Evolutionary conservation across 2,113 vertebrate genomes (phyloP), one percentile per base, ranked within the genome.

Genomic region (Nematolebias whitei): DNA sequence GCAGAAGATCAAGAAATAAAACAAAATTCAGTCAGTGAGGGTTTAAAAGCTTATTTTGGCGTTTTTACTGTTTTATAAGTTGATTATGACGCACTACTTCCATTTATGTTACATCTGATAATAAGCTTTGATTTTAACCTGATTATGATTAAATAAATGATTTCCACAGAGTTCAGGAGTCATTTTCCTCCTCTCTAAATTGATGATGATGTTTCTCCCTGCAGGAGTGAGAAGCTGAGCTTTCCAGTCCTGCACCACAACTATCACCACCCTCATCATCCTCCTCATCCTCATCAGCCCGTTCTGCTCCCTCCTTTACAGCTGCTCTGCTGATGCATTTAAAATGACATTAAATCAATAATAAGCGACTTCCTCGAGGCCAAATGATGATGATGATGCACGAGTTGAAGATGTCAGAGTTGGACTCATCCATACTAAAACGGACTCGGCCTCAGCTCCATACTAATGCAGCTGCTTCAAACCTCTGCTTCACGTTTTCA

Each of bases 321-420:
- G 29, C 41, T 12, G 13, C 24, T 54, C 23, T 18, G 20, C 18
- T 50, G 52, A 47, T 56, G 60, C 55, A 38, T 74, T 47, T 63
- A 59, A 60, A 63, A 50, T 16, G 4, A 49, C 35, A 67, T 71
- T 66, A 56, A 71, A 63, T 68, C 58, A 51, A 65, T 65, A 77
- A 54, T 3, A 60, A 44, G 32, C 39, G 51, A 26, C 68, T 40
- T 47, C 14, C 41, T 35, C 32, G 10, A 8, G 32, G 32, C 32
- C 32, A 35, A 10, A 45, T 19, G 4, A 44, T 35, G 64, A 6
- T 38, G 59, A 9, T 12, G 59, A 61, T 22, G 68, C 20, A 19
- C 12, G 18, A 24, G 39, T 45, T 22, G 14, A 54, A 8, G n/a
- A 50, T 55, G 60, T 61, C 55, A 26, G 56, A 35, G 35, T 1